Evolutionary conservation across 2,888 invertebrate genomes (phyloP).

Genomic region (Adelognathus sp.): DNA sequence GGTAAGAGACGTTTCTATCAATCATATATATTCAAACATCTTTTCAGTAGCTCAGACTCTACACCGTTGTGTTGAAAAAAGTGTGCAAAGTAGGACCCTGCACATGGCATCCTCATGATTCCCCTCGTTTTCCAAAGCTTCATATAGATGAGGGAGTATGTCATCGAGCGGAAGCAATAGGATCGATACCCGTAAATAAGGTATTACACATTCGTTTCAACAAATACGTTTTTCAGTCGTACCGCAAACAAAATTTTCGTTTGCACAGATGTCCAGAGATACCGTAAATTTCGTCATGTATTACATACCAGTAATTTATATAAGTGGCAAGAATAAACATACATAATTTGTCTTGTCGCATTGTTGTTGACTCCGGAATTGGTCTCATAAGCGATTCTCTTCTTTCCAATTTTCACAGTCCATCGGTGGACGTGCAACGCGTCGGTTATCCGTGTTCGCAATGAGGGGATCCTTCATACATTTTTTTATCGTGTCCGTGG

Average conservation of each 20-base stretch:
- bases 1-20: too few species aligned
- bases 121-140: too few species aligned
- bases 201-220: not conserved
- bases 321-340: too few species aligned
- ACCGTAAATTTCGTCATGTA: not conserved
- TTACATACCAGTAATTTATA: not conserved
- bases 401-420: not conserved
- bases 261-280: not conserved
- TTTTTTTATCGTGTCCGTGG: slow-evolving; percentile 2
- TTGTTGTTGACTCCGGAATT: not conserved
- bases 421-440: not conserved
- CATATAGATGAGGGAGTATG: too few species aligned
- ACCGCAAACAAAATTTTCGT: not conserved
- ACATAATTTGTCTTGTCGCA: not conserved
- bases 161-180: not conserved
- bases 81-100: too few species aligned
- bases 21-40: too few species aligned
- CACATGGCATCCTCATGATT: too few species aligned
- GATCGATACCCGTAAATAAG: not conserved
- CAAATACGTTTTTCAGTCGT: not conserved
- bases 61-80: too few species aligned
- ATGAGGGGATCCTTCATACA: not conserved
- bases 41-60: too few species aligned
- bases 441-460: not conserved
- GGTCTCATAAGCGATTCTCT: not conserved